A percentile compares a stretch with the other conserved stretches of the same genome.
Conservation (phyloP, 2,797 vertebrate species). For the Pipistrellus kuhlii region DNA sequence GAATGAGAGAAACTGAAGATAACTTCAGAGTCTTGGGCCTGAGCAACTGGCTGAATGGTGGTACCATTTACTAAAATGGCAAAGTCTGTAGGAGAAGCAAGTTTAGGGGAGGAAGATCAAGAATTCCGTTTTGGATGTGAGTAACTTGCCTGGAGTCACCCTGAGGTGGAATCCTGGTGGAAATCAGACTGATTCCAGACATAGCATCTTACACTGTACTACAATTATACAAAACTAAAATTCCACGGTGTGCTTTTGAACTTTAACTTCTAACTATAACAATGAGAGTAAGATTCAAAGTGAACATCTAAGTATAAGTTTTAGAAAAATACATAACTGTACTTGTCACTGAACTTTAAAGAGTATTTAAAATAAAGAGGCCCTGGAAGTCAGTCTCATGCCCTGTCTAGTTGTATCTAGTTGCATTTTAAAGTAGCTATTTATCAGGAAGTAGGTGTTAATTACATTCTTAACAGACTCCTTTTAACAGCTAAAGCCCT, state of each 20-base stretch:
- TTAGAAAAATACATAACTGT: conserved; percentile 34
- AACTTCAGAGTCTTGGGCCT: not conserved
- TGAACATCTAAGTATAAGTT: conserved; percentile 25
- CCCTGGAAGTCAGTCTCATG: not conserved
- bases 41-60: not conserved
- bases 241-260: not conserved
- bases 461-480: conserved; percentile 32
- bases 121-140: not conserved
- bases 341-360: conserved; percentile 39
- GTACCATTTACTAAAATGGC: not conserved
- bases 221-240: not conserved
- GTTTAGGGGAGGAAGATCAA: conserved; percentile 32
- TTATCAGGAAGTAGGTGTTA: conserved; percentile 11
- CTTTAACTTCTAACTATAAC: conserved; percentile 39
- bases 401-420: conserved; percentile 1
- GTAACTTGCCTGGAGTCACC: not conserved
- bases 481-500: not conserved
- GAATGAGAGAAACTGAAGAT: not conserved
- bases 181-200: not conserved
- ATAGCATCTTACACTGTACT: not conserved
- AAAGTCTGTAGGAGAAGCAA: not conserved
- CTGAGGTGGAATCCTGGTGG: not conserved
- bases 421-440: not conserved
- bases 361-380: conserved; percentile 26
- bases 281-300: conserved; percentile 31